Evolutionary conservation across 2,888 invertebrate genomes (phyloP).

Genomic region (Cheilosia vernalis): DNA sequence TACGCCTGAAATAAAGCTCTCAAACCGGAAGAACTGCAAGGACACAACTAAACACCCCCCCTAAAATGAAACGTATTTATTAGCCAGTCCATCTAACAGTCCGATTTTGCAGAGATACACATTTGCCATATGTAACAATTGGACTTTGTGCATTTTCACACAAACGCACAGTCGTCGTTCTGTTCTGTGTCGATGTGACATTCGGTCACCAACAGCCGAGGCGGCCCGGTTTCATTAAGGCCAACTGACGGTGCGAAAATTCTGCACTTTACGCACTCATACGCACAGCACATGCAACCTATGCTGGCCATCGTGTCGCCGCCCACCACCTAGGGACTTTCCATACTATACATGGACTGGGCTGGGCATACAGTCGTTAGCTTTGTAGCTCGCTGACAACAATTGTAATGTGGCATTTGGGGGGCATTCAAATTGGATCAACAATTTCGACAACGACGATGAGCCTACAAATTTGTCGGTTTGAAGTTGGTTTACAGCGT

Average conservation of each 20-base stretch:
- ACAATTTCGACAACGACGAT: slow-evolving; percentile 59
- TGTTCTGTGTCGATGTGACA: slow-evolving; percentile 51
- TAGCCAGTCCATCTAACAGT: slow-evolving; percentile 56
- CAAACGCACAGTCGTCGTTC: slow-evolving; percentile 22
- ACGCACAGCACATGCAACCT: slow-evolving; percentile 21
- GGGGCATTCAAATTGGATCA: slow-evolving; percentile 72
- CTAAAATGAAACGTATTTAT: slow-evolving; percentile 67
- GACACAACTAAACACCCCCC: slow-evolving; percentile 57
- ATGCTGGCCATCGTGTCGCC: neutral
- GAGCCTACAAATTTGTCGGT: slow-evolving; percentile 63
- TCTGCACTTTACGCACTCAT: slow-evolving; percentile 61
- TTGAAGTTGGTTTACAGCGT: slow-evolving; percentile 73
- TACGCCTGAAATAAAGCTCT: slow-evolving; percentile 69
- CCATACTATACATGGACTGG: slow-evolving; percentile 20
- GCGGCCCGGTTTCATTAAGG: slow-evolving; percentile 63
- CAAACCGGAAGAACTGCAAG: slow-evolving; percentile 64
- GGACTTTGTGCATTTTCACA: slow-evolving; percentile 62
- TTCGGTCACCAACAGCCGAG: slow-evolving; percentile 30
- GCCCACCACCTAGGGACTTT: slow-evolving; percentile 30
- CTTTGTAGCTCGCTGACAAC: slow-evolving; percentile 66
- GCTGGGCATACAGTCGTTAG: slow-evolving; percentile 48
- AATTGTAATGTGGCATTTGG: slow-evolving; percentile 74
- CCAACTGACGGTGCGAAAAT: slow-evolving; percentile 72
- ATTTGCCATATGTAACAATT: slow-evolving; percentile 71
- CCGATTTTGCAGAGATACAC: slow-evolving; percentile 43